phyloP scores from a whole-genome alignment of 2,113 vertebrate genomes.

The Upupa epops region DNA sequence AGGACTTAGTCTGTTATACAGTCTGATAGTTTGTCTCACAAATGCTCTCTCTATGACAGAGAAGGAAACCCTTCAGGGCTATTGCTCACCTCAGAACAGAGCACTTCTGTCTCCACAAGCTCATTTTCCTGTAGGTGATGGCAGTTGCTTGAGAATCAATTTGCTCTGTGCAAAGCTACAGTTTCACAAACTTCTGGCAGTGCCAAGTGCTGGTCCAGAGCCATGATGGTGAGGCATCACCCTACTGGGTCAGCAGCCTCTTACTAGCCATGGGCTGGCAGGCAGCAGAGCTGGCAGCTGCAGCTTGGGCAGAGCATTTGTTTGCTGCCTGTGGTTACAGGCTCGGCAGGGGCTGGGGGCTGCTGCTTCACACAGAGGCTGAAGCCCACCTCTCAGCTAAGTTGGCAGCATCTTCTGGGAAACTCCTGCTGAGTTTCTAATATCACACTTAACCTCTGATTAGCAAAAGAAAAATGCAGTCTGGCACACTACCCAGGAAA shows the following conservation, averaged over 20 bases:
- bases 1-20: not conserved
- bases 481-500: not conserved
- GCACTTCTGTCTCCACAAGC: not conserved
- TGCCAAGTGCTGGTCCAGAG: not conserved
- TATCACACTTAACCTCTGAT: slow-evolving; percentile 33
- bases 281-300: not conserved
- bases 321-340: not conserved
- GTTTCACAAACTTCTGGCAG: not conserved
- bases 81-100: not conserved
- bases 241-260: not conserved
- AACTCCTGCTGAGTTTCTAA: not conserved
- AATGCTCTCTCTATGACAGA: not conserved
- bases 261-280: not conserved
- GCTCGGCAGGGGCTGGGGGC: not conserved
- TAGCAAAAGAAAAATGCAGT: not conserved
- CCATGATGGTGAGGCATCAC: not conserved
- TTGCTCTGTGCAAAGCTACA: not conserved
- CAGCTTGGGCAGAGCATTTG: not conserved
- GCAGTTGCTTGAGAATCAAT: not conserved
- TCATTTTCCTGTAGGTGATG: not conserved
- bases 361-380: not conserved
- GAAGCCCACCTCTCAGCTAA: not conserved
- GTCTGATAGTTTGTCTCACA: not conserved
- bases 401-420: slow-evolving; percentile 1
- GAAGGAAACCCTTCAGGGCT: not conserved